phyloP scores from a whole-genome alignment of 2,113 vertebrate species.

The Vanacampus margaritifer region DNA sequence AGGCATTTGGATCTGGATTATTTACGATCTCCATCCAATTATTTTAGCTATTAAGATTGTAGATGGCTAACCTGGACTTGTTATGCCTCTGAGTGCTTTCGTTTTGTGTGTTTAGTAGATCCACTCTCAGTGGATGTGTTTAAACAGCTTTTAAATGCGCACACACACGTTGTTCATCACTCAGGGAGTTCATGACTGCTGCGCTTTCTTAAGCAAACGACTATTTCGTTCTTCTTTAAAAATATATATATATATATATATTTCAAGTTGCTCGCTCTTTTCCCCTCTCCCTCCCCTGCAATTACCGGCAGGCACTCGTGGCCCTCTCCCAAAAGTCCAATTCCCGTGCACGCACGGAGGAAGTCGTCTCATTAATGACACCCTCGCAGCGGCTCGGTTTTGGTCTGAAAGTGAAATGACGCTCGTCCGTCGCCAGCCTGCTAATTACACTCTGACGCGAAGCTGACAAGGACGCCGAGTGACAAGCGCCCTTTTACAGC shows the following conservation, averaged over 20 bases:
- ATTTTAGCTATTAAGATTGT: neutral
- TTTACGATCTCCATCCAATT: neutral
- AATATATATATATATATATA: neutral
- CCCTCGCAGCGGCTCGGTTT: neutral
- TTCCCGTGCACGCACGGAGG: neutral
- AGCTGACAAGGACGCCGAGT: conserved; percentile 2
- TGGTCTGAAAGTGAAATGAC: neutral
- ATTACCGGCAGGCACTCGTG: neutral
- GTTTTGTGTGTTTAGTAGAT: neutral
- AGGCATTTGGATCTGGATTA: neutral
- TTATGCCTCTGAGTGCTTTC: neutral
- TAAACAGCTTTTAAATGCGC: neutral
- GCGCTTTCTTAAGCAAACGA: neutral
- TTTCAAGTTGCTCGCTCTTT: neutral
- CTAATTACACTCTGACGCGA: conserved; percentile 1
- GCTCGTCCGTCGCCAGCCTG: conserved; percentile 1
- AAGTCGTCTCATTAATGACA: conserved; percentile 1
- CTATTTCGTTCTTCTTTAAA: no score
- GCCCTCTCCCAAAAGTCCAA: conserved; percentile 1
- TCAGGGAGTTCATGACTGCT: neutral
- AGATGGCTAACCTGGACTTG: neutral
- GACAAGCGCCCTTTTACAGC: conserved; percentile 5
- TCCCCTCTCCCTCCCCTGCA: neutral
- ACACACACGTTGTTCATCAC: neutral
- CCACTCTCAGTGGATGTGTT: neutral